phyloP scores from a whole-genome alignment of 2,113 vertebrate genomes.

The Colossoma macropomum region DNA sequence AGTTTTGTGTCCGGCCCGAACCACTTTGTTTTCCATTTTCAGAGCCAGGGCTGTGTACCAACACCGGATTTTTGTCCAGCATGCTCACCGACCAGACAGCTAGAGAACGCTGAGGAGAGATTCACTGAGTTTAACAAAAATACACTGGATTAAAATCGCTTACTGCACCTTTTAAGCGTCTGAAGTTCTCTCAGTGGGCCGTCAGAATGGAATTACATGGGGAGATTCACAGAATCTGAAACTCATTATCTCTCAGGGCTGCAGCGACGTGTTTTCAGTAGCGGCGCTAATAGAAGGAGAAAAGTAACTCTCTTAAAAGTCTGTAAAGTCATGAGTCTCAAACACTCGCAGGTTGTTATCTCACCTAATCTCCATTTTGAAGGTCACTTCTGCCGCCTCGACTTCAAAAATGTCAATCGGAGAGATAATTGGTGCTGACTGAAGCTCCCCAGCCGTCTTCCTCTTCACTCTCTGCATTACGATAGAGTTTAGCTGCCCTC shows the following conservation, averaged over 20 bases:
- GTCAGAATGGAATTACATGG: neutral
- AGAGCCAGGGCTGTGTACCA: too few relatives aligned
- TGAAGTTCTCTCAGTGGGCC: neutral
- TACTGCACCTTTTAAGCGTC: too few relatives aligned
- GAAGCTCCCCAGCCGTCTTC: neutral
- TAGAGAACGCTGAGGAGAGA: too few relatives aligned
- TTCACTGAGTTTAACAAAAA: too few relatives aligned
- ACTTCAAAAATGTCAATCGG: neutral
- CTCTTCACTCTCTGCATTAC: neutral
- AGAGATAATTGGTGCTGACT: neutral
- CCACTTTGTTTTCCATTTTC: too few relatives aligned
- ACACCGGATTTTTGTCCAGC: too few relatives aligned
- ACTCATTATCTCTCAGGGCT: neutral
- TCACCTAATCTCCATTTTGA: conserved; percentile 5
- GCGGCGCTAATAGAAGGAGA: neutral
- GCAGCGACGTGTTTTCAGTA: neutral
- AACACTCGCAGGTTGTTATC: conserved; percentile 1
- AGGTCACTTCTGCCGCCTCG: neutral
- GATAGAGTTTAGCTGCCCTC: neutral
- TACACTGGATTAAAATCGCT: too few relatives aligned
- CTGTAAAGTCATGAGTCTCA: neutral
- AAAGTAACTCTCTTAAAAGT: neutral
- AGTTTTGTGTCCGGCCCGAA: too few relatives aligned
- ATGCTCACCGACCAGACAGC: too few relatives aligned
- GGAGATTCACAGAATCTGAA: neutral